Base-by-base conservation (phyloP, 2,888 invertebrate genomes). In the Athalia cordata region DNA sequence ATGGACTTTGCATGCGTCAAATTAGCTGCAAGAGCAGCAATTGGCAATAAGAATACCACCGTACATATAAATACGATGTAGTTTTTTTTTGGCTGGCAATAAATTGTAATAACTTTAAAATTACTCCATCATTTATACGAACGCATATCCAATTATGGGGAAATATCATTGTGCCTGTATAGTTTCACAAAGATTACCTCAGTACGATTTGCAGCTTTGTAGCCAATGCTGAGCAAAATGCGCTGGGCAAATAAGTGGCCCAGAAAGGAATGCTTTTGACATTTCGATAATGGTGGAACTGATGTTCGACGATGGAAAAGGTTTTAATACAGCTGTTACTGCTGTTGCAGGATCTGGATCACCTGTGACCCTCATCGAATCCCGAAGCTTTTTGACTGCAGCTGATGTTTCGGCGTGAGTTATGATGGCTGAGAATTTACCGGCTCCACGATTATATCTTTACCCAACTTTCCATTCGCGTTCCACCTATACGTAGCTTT, bases 241-340 rank as follows among this genome's bases (percentile, higher is more conserved):
- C 72, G 59, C 13, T 45, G 47, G 29, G 45, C 15, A 13, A 72
- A 59, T 61, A 61, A 72, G 72, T 72, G 72, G 49, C 9, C 72
- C 72, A 47, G 49, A 75, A 75, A 43, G 50, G 43, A 61, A 75
- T 75, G 75, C 75, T 47, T 62, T 62, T 75, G 75, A 75, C 75
- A 62, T 75, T 29, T 75, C 75, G 75, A 50, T 75, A 75, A 75
- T 62, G 52, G 62, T 49, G 49, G 62, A 75, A 75, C 75, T 49
- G 47, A 72, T 57, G 59, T 47, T 72, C 70, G 59, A 47, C 47
- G 70, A 57, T 75, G 75, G n/a, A 52, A 50, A 62, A 75, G 52
- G 75, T 11, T 74, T 61, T 62, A 43, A 15, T 11, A 52, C 52
- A 52, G 62, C 29, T 29, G 29, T 29, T 29, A 6, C 29, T 43